Percentiles rank a stretch among this genome's conserved stretches.
These are phyloP conservation scores for Drosophila parvula DNA, from an alignment of 1,140 invertebrate species.

Conservation along the genomic window DNA sequence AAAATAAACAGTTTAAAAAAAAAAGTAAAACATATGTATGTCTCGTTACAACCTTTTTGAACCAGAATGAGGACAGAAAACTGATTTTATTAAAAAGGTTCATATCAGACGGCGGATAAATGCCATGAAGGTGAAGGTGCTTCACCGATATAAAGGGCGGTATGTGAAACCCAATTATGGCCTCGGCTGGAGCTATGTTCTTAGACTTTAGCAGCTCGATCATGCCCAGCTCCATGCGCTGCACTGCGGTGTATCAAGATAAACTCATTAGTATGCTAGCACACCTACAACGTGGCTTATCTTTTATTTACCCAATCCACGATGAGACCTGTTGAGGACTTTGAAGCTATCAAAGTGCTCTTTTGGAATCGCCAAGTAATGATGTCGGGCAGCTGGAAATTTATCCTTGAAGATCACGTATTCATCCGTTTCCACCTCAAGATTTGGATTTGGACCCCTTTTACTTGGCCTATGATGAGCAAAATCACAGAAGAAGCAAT, in stretches of 20 bases:
- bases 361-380: conserved; percentile 92
- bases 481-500: conserved; percentile 90
- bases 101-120: conserved; percentile 91
- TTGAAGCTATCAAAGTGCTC: conserved; percentile 91
- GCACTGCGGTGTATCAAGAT: conserved; percentile 28
- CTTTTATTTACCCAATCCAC: conserved; percentile 87
- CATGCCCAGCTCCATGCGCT: conserved; percentile 64
- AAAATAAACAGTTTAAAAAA: neutral
- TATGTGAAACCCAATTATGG: conserved; percentile 94
- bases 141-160: conserved; percentile 93
- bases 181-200: conserved; percentile 85
- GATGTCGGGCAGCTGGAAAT: conserved; percentile 91
- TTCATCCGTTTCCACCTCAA: conserved; percentile 90
- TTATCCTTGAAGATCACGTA: conserved; percentile 93
- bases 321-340: conserved; percentile 87
- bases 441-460: conserved; percentile 85
- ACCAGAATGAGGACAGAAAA: conserved; percentile 93
- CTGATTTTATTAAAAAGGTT: conserved; percentile 88
- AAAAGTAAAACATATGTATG: neutral
- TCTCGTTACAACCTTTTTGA: conserved; percentile 89
- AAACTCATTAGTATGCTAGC: neutral
- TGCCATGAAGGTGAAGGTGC: conserved; percentile 95
- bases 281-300: conserved; percentile 8
- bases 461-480: conserved; percentile 84
- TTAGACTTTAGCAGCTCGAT: conserved; percentile 69